These are phyloP conservation scores for Epinotia demarniana DNA, from an alignment of 2,888 invertebrate species.

Conservation along the genomic window DNA sequence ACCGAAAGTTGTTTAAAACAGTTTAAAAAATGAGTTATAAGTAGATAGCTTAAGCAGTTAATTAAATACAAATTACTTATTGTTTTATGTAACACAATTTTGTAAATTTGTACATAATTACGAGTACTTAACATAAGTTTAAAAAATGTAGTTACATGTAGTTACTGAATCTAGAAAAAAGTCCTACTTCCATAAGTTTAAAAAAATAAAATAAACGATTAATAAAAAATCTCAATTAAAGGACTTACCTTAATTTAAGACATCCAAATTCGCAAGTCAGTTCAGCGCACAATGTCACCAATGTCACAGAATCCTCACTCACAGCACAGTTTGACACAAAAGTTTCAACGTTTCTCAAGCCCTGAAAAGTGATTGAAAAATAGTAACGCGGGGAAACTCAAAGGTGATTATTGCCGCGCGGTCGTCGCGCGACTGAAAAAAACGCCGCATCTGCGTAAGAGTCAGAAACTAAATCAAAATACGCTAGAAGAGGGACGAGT, in stretches of 20 bases:
- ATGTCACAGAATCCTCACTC: slow-evolving; percentile 56
- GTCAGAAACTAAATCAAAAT: slow-evolving; percentile 85
- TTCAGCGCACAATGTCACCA: slow-evolving; percentile 53
- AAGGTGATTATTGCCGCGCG: slow-evolving; percentile 75
- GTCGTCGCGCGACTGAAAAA: slow-evolving; percentile 83
- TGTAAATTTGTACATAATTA: neutral
- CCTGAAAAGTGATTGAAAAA: slow-evolving; percentile 55
- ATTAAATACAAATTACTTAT: neutral
- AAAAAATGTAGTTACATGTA: neutral
- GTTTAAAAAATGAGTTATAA: too few species aligned
- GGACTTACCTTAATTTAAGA: slow-evolving; percentile 75
- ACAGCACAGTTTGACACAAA: slow-evolving; percentile 54
- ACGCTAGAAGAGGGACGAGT: slow-evolving; percentile 83
- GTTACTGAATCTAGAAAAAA: too few species aligned
- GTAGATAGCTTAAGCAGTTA: neutral
- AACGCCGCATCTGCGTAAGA: slow-evolving; percentile 83
- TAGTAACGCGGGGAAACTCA: slow-evolving; percentile 62
- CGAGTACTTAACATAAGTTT: neutral
- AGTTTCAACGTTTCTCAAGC: slow-evolving; percentile 56
- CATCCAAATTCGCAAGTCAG: slow-evolving; percentile 71
- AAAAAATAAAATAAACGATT: slow-evolving; percentile 21
- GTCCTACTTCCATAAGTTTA: neutral
- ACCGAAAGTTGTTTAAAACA: neutral
- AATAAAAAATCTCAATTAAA: slow-evolving; percentile 4
- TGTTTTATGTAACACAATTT: neutral